Base-by-base conservation (phyloP, 2,113 vertebrate genomes). In the Xenopus borealis region DNA sequence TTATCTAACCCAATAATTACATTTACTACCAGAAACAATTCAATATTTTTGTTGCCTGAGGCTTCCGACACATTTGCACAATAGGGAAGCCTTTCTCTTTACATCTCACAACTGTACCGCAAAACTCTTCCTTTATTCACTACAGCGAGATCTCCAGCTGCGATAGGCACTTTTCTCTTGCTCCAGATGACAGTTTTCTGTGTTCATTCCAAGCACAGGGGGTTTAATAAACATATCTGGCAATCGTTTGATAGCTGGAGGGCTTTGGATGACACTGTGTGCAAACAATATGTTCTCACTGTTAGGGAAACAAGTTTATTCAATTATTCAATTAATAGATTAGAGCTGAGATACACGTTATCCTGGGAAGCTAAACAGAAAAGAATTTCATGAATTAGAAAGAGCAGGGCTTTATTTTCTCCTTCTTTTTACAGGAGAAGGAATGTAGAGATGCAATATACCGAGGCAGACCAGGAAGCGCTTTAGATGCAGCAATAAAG, bases 241-340 rank as follows among this genome's bases (percentile, higher is more conserved):
- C 94, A 96, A 95, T 93, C 83, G 92, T 92, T 88, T 88, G 88
- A 84, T 88, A 88, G 92, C 94, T 92, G 85, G 86, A 93, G 93
- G 93, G 91, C 87, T 91, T 87, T 85, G 91, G 92, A 93, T 95
- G 91, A 88, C 89, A 91, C 89, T 90, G 93, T 96, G 93, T 96
- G 93, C 94, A 94, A 96, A 96, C 93, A 95, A 85, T 90, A 77
- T 91, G 86, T 87, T 89, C 88, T 62, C 83, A 69, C 91, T 91
- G 92, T 93, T 88, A 90, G 93, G 91, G 93, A 96, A 93, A 89
- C 93, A 90, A 93, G 92, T 95, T 97, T 94, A 94, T 96, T 96
- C 93, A 96, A 96, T 93, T 93, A 95, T 96, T 97, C 94, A 98
- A 96, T 98, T 98, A 97, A 94, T 93, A 91, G 92, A 92, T 93